Percentiles rank a stretch among this genome's conserved stretches.
Conservation (phyloP, 2,797 vertebrate genomes). For the Helicolenus hilgendorfi region DNA sequence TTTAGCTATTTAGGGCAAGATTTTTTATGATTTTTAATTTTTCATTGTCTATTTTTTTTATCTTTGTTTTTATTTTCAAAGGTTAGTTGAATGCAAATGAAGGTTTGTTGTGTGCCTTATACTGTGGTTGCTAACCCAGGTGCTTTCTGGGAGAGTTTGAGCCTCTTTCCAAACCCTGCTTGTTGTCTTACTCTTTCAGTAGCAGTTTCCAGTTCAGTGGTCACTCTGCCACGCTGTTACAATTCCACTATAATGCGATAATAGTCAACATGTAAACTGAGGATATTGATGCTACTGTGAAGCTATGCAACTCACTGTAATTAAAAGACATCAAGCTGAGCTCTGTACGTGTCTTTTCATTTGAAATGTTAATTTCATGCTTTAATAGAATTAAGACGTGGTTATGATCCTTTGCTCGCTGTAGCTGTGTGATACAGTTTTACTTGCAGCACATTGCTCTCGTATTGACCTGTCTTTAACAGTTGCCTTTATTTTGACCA, state of each 20-base stretch:
- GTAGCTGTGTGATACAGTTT: constrained; percentile 10
- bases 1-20: constrained; percentile 4
- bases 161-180: constrained; percentile 34
- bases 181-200: constrained; percentile 30
- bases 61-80: neutral
- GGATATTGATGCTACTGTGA: constrained; percentile 61
- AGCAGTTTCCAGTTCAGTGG: neutral
- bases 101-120: constrained; percentile 2
- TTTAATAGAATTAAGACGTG: neutral
- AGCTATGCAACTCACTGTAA: constrained; percentile 65
- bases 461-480: no score
- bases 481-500: no score
- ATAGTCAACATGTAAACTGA: neutral
- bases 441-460: neutral
- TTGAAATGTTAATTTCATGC: neutral
- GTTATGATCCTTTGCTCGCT: neutral
- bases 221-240: constrained; percentile 47
- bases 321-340: constrained; percentile 68
- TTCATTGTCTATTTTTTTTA: neutral
- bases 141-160: constrained; percentile 37
- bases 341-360: neutral
- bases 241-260: constrained; percentile 28
- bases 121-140: neutral
- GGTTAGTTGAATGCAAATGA: constrained; percentile 4
- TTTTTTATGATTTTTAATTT: neutral